These are phyloP conservation scores for Papilio xuthus DNA, from an alignment of 1,140 invertebrate genomes.

Conservation along the genomic window DNA sequence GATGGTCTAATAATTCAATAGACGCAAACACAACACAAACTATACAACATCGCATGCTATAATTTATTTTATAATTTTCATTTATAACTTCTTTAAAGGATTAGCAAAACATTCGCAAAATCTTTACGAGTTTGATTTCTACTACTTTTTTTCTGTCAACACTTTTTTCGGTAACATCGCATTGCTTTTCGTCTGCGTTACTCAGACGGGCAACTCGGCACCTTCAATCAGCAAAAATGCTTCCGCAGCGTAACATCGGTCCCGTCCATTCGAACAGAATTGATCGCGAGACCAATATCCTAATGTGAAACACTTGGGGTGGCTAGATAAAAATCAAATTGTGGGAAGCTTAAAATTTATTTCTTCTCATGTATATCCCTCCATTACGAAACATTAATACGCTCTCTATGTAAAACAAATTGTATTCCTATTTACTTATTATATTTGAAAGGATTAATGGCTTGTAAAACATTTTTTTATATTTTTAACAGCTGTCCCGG, in stretches of 20 bases:
- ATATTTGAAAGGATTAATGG: background rate
- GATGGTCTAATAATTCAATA: slow-evolving; percentile 18
- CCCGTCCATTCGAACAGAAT: slow-evolving; percentile 62
- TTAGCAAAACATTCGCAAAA: background rate
- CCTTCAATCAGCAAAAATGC: slow-evolving; percentile 17
- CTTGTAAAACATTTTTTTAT: background rate
- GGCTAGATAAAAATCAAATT: slow-evolving; percentile 37
- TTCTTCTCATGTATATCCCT: background rate
- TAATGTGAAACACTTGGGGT: slow-evolving; percentile 68
- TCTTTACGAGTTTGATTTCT: background rate
- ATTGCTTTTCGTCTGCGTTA: background rate
- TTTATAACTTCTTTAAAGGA: background rate
- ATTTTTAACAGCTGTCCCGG: background rate
- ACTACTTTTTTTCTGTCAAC: background rate
- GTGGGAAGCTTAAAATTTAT: slow-evolving; percentile 14
- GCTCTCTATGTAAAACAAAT: background rate
- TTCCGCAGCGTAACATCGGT: slow-evolving; percentile 49
- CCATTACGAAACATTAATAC: background rate
- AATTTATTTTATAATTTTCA: background rate
- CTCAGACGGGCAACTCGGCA: background rate
- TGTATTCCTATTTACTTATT: background rate
- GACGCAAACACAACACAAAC: background rate
- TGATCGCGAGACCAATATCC: slow-evolving; percentile 71
- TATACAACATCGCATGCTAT: background rate
- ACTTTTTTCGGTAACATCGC: background rate